These are phyloP conservation scores for Phania funesta DNA, from an alignment of 2,888 invertebrate species.

Conservation along the genomic window DNA sequence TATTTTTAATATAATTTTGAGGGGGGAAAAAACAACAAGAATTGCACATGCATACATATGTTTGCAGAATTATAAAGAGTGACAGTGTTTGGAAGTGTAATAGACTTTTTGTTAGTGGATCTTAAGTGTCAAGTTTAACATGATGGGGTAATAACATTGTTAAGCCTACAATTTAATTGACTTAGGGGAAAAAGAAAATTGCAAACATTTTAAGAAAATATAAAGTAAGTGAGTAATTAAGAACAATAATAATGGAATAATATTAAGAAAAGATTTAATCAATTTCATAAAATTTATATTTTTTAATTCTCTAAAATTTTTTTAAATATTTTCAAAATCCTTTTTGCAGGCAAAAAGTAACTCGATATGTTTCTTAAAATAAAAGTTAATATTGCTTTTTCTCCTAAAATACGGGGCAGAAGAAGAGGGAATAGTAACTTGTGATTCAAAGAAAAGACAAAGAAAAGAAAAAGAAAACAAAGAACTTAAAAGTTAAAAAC, in stretches of 20 bases:
- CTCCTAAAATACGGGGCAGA: no score
- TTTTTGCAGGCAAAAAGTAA: no score
- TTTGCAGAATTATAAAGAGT: slow-evolving; percentile 4
- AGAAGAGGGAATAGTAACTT: slow-evolving; percentile 17
- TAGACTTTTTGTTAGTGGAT: slow-evolving; percentile 42
- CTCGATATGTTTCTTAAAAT: not conserved
- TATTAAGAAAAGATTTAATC: no score
- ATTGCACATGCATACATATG: slow-evolving; percentile 19
- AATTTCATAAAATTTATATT: no score
- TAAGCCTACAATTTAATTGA: not conserved
- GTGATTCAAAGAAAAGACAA: slow-evolving; percentile 25
- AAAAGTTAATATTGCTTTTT: not conserved
- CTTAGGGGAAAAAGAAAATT: not conserved
- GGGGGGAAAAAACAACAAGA: not conserved
- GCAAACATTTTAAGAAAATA: no score
- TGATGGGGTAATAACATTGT: slow-evolving; percentile 50
- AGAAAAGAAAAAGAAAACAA: no score
- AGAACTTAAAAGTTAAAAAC: slow-evolving; percentile 26
- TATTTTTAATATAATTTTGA: not conserved
- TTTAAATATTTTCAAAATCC: no score
- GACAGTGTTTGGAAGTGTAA: slow-evolving; percentile 12
- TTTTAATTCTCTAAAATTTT: no score
- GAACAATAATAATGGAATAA: no score
- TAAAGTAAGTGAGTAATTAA: no score
- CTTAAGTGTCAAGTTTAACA: slow-evolving; percentile 65